A percentile compares a stretch with the other conserved stretches of the same genome.
phyloP scores from a whole-genome alignment of 92 coral and sea anemone genomes.

The Phenganax stokvisi region DNA sequence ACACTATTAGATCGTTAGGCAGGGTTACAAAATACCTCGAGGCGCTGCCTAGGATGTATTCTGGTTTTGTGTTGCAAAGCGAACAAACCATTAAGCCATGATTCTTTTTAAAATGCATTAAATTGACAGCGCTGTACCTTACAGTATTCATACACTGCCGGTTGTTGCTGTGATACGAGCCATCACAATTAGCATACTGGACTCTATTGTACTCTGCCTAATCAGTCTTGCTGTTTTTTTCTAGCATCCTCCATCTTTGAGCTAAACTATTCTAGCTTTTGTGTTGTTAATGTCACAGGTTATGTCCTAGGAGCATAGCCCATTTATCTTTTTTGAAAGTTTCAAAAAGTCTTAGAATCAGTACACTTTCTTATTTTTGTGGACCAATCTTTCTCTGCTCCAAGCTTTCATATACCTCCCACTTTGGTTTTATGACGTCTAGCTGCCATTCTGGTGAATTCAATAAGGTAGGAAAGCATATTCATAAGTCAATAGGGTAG shows the following conservation, averaged over 20 bases:
- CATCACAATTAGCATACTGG: constrained; percentile 53
- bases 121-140: constrained; percentile 37
- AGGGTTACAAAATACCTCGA: constrained; percentile 51
- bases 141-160: constrained; percentile 38
- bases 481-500: too few relatives aligned
- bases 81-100: constrained; percentile 46
- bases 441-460: too few relatives aligned
- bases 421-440: too few relatives aligned
- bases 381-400: too few relatives aligned
- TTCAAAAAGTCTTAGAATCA: background rate
- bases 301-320: constrained; percentile 39
- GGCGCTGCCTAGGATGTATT: constrained; percentile 39
- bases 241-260: constrained; percentile 51
- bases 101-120: constrained; percentile 35
- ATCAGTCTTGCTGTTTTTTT: constrained; percentile 45
- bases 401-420: too few relatives aligned
- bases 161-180: constrained; percentile 47
- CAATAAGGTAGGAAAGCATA: too few relatives aligned
- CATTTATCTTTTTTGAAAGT: constrained; percentile 51
- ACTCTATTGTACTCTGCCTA: constrained; percentile 50
- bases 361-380: background rate
- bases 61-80: constrained; percentile 36
- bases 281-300: constrained; percentile 46
- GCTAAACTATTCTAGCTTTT: constrained; percentile 29
- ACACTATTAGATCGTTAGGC: constrained; percentile 29